Evolutionary conservation across 2,888 invertebrate genomes (phyloP).

Genomic region (Phania funesta): DNA sequence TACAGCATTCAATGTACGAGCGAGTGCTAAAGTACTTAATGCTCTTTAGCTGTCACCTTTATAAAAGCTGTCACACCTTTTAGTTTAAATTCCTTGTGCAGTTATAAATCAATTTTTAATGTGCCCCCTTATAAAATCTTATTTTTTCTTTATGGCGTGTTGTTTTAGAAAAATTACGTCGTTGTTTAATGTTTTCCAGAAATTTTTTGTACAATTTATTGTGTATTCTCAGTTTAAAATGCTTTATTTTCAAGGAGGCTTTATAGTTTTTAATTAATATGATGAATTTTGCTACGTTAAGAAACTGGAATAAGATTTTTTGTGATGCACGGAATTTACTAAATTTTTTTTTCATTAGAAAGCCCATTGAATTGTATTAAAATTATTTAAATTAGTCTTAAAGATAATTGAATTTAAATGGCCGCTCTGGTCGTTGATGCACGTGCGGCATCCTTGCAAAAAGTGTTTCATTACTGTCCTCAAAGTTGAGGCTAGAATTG

Average conservation of each 20-base stretch:
- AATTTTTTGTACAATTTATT: neutral
- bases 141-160: neutral
- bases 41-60: constrained; percentile 9
- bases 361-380: too few species aligned
- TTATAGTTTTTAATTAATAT: constrained; percentile 27
- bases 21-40: neutral
- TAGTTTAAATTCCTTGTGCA: neutral
- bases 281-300: too few species aligned
- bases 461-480: too few species aligned
- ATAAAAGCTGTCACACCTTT: neutral
- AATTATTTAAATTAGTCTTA: too few species aligned
- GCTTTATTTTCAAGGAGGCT: constrained; percentile 1
- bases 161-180: neutral
- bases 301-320: too few species aligned
- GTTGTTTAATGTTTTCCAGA: neutral
- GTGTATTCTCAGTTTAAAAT: neutral
- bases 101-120: constrained; percentile 11
- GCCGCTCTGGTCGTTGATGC: too few species aligned
- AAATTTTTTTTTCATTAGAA: too few species aligned
- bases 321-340: too few species aligned
- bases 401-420: too few species aligned
- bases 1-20: too few species aligned
- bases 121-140: neutral
- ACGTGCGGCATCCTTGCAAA: too few species aligned
- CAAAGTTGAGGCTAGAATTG: too few species aligned